Conservation (phyloP, 2,113 vertebrate genomes). For the Natator depressus region DNA sequence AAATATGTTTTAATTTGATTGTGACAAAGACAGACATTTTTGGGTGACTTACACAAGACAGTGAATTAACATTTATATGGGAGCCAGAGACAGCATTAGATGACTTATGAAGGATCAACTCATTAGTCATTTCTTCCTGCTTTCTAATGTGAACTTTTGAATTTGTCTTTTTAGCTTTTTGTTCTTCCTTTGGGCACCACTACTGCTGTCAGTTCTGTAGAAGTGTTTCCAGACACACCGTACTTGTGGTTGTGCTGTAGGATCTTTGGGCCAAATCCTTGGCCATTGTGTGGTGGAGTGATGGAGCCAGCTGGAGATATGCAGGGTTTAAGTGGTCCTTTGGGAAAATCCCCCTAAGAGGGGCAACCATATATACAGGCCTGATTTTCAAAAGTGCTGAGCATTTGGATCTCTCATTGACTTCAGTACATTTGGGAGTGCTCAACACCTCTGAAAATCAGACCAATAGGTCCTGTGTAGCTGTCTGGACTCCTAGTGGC, state of each 20-base stretch:
- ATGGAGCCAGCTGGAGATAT: neutral
- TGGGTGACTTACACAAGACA: neutral
- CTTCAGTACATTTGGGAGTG: fast-evolving
- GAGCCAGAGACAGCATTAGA: neutral
- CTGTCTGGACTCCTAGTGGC: neutral
- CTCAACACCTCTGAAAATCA: neutral
- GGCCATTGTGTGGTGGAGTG: neutral
- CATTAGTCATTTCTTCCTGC: neutral
- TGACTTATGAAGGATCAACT: neutral
- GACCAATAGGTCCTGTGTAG: neutral
- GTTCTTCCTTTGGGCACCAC: neutral
- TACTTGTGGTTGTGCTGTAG: neutral
- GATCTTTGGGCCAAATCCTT: neutral
- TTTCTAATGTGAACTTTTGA: neutral
- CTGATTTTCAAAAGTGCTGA: neutral
- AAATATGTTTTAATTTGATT: neutral
- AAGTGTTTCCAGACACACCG: neutral
- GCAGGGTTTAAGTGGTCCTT: neutral
- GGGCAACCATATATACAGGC: neutral
- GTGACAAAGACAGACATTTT: neutral
- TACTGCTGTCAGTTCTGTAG: neutral
- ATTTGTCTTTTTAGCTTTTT: neutral
- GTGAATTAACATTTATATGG: neutral
- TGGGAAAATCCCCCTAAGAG: neutral
- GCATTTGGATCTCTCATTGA: neutral